phyloP scores from a whole-genome alignment of 2,797 vertebrate species.

The Borostomias antarcticus region DNA sequence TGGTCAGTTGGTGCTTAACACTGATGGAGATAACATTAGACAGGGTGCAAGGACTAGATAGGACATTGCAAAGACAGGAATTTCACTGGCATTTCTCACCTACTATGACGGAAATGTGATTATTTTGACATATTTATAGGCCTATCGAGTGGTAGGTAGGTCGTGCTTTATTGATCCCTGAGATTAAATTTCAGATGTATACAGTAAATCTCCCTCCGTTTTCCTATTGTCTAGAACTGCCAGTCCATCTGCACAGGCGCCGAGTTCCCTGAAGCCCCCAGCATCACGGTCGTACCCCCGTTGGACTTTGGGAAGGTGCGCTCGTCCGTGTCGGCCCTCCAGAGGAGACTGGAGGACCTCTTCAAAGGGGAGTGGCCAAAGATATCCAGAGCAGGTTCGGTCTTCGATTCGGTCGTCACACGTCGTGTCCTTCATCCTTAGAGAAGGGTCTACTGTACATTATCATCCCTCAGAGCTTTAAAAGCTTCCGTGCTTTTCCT shows the following conservation, averaged over 20 bases:
- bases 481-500: neutral
- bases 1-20: too few species aligned
- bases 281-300: constrained; percentile 22
- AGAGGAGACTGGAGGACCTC: constrained; percentile 27
- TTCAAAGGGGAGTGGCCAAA: constrained; percentile 39
- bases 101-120: too few species aligned
- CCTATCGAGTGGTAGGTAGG: too few species aligned
- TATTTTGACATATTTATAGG: too few species aligned
- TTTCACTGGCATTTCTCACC: too few species aligned
- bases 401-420: too few species aligned
- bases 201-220: neutral
- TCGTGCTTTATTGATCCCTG: too few species aligned
- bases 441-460: neutral
- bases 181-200: too few species aligned
- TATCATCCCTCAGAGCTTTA: neutral
- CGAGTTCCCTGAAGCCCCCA: constrained; percentile 8
- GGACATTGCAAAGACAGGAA: too few species aligned
- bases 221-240: constrained; percentile 21
- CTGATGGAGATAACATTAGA: too few species aligned
- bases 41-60: too few species aligned
- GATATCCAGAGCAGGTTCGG: constrained; percentile 35
- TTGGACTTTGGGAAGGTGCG: constrained; percentile 32
- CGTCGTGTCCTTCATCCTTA: too few species aligned
- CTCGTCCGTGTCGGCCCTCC: constrained; percentile 20
- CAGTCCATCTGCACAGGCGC: constrained; percentile 9